A percentile compares a stretch with the other conserved stretches of the same genome.
These are phyloP conservation scores for Microctonus brassicae DNA, from an alignment of 2,888 invertebrate species.

Conservation along the genomic window DNA sequence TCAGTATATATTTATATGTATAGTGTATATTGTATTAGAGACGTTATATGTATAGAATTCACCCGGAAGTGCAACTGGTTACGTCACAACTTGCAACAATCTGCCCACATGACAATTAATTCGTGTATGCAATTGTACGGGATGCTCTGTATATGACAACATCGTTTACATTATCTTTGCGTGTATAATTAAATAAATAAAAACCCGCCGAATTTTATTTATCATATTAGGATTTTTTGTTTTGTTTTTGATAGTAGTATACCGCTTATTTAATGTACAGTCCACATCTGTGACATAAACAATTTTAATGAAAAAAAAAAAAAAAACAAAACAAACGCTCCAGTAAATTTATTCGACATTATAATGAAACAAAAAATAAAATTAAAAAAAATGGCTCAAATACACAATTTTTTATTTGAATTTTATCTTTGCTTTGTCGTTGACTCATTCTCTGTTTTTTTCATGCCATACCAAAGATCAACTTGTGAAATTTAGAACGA, in stretches of 20 bases:
- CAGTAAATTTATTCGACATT: neutral
- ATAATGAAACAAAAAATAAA: no score
- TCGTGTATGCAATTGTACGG: constrained; percentile 47
- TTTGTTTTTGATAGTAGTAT: neutral
- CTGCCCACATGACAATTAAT: constrained; percentile 50
- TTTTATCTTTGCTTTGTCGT: no score
- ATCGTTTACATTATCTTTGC: constrained; percentile 42
- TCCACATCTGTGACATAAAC: neutral
- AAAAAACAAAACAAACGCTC: neutral
- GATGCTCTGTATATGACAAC: constrained; percentile 42
- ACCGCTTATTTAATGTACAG: neutral
- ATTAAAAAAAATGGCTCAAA: no score
- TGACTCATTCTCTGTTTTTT: neutral
- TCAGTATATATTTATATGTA: neutral
- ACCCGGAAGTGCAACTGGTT: constrained; percentile 36
- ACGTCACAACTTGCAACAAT: constrained; percentile 30
- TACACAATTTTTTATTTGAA: neutral
- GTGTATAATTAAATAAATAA: no score
- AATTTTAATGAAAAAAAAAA: no score
- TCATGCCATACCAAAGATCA: neutral
- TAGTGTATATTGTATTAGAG: no score
- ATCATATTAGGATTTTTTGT: no score
- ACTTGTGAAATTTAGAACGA: neutral
- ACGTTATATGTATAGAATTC: neutral
- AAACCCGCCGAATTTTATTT: no score